phyloP scores from a whole-genome alignment of 2,113 vertebrate genomes.

The Montifringilla adamsi region DNA sequence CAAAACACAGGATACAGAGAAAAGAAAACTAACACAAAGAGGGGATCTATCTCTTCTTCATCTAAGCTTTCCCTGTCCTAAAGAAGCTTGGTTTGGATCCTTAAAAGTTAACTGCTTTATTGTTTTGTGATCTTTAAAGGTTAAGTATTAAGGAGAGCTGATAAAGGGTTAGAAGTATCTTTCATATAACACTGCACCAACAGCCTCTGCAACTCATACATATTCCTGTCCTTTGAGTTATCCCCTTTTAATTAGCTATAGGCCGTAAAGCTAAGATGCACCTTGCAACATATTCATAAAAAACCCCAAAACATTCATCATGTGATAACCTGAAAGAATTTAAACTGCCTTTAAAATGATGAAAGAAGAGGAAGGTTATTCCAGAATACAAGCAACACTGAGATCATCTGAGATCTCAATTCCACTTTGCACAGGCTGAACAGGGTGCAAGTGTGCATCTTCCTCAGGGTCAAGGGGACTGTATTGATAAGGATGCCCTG shows the following conservation, averaged over 20 bases:
- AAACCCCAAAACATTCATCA: not conserved
- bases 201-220: not conserved
- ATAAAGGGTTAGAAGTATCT: not conserved
- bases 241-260: not conserved
- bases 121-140: no score
- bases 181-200: not conserved
- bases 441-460: rapidly evolving
- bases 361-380: not conserved
- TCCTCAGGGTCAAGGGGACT: not conserved
- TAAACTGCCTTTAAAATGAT: not conserved
- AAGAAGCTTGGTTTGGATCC: not conserved
- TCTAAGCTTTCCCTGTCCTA: not conserved
- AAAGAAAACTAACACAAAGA: not conserved
- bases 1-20: not conserved
- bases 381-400: not conserved
- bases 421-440: not conserved
- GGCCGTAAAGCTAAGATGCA: not conserved
- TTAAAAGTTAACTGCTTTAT: not conserved
- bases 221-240: not conserved
- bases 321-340: not conserved
- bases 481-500: not conserved
- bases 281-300: not conserved
- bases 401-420: not conserved
- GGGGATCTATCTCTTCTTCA: not conserved
- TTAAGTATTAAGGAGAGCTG: not conserved